Evolutionary conservation across 2,797 vertebrate genomes (phyloP), one percentile per base, ranked within the genome.

Genomic region (Natrix natrix): DNA sequence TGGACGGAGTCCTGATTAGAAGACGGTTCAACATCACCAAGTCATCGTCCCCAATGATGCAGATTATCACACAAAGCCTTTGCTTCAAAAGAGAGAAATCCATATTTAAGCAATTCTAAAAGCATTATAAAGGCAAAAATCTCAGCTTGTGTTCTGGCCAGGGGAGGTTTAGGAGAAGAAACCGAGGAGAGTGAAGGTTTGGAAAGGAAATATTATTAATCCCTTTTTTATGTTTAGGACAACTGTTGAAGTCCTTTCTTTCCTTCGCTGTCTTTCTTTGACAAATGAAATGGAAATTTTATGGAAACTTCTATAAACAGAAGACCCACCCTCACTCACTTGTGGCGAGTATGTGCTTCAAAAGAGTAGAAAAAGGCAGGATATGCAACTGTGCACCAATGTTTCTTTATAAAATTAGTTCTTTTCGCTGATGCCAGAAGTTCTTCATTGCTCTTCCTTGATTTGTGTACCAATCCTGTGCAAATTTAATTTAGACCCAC

Each of bases 41-140:
- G 94, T 37, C 94, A 57, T 1, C 90, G 92, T 86, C 52, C 86
- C 0, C 93, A 94, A 92, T 48, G 22, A 92, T 90, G 96, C 94
- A 95, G 66, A 88, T 93, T 92, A 95, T 66, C 86, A 96, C 90
- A 3, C 7, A 8, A 61, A 94, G 52, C 22, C 78, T 12, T 24
- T 8, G 48, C 78, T 48, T 48, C 24, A 24, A 48, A 24, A 24
- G 91, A 94, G 32, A 93, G 4, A 94, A 93, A 54, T 60, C 32
- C 14, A 60, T 61, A 78, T 83, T 89, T 83, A 55, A 28, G 4
- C 8, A 63, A 32, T 26, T 26, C 43, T 43, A 48, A 60, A 32
- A 5, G 28, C 5, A n/a, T 26, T 5, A 83, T 48, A 5, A 26
- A 52, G 26, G 7, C 87, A 63, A 83, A 60, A 52, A 54, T 52